A percentile compares a stretch with the other conserved stretches of the same genome.
Conservation (phyloP, 2,888 invertebrate genomes). For the Pycnomerus fuliginosus region DNA sequence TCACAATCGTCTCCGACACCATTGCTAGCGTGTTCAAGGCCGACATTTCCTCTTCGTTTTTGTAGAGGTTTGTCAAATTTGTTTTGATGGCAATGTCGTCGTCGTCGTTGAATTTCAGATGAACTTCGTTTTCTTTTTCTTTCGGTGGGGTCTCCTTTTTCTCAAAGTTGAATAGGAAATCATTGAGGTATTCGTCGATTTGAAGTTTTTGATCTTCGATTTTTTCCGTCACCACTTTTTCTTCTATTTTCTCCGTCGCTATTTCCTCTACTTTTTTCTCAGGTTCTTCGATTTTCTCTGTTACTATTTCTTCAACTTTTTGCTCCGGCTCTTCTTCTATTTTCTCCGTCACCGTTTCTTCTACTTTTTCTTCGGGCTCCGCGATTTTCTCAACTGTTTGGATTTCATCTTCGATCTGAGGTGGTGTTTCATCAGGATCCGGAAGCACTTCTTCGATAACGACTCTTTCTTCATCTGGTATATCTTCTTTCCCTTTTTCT, state of each 20-base stretch:
- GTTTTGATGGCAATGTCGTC: conserved; percentile 39
- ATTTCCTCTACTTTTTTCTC: conserved; percentile 2
- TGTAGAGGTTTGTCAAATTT: conserved; percentile 31
- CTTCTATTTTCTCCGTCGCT: neutral
- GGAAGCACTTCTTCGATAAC: neutral
- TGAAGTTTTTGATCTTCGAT: neutral
- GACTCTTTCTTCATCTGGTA: conserved; percentile 1
- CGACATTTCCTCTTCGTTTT: conserved; percentile 31
- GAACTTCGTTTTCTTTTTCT: conserved; percentile 11
- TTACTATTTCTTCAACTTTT: conserved; percentile 1
- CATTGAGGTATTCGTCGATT: conserved; percentile 18
- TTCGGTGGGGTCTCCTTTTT: conserved; percentile 4
- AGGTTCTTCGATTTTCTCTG: conserved; percentile 5
- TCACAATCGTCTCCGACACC: conserved; percentile 16
- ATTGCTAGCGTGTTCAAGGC: conserved; percentile 24
- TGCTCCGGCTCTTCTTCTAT: neutral
- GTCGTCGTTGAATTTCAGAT: conserved; percentile 22
- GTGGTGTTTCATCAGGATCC: conserved; percentile 5
- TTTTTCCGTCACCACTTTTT: conserved; percentile 5
- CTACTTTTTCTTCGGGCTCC: conserved; percentile 9
- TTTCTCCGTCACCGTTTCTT: neutral
- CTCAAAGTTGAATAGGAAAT: conserved; percentile 16
- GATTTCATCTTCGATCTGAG: neutral
- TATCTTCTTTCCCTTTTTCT: conserved; percentile 3
- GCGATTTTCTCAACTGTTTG: conserved; percentile 14